Evolutionary conservation across 2,888 invertebrate species (phyloP), one percentile per base, ranked within the genome.

Genomic region (Drosophila hamatofila): DNA sequence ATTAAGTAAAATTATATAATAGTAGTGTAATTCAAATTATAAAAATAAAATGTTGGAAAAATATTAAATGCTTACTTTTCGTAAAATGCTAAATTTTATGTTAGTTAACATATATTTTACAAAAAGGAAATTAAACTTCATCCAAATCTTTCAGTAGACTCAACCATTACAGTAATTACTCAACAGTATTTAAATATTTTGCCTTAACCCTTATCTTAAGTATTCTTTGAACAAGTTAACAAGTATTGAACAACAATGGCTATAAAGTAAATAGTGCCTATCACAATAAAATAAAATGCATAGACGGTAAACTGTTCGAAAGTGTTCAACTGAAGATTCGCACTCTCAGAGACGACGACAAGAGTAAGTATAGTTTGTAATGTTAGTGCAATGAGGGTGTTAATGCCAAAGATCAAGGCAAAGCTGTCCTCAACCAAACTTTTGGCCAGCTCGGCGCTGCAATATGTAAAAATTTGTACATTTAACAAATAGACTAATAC

Each of bases 341-440:
- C 91, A 25, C 63, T 54, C 44, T 91, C 90, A 2, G 93, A 91
- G 14, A 93, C 87, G 0, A 93, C 91, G 0, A 89, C 73, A 3
- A 93, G 41, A 6, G 97, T 98, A 35, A 98, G 92, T 30, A 97
- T 90, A 0, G 97, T 95, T 93, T 98, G 98, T 0, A 97, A 91
- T 0, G 94, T 91, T 3, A 98, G 94, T 3, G 97, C 97, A 0
- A 97, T 72, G 60, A 98, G 95, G 0, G 97, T 97, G 93, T 98
- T 98, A 80, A 98, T 94, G 5, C 98, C 98, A 92, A 98, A 98
- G 77, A 98, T 96, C 8, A 98, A 93, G 1, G 97, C 98, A 92
- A 97, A 98, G 92, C 97, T 97, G 68, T 97, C 97, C 83, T 96
- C 96, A 57, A 95, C 94, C 65, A 98, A 94, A 72, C 95, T 94